These are phyloP conservation scores for Rapana venosa DNA, from an alignment of 2,888 invertebrate genomes.

Conservation along the genomic window DNA sequence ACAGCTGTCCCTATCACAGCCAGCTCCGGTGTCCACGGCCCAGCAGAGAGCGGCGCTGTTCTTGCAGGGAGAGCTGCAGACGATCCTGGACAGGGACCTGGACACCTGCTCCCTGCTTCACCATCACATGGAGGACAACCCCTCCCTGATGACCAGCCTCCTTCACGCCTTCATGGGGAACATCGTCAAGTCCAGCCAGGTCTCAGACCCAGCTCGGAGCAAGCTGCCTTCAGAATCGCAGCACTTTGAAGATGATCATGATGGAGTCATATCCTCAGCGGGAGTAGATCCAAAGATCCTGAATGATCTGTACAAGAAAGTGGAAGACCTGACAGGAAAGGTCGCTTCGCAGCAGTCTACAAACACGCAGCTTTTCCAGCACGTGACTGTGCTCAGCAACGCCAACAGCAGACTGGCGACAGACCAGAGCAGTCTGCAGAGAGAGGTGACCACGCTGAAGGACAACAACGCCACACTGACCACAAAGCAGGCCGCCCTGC, in stretches of 20 bases:
- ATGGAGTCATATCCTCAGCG: neutral
- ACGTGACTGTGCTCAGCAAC: neutral
- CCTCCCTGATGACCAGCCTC: neutral
- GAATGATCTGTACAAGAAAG: neutral
- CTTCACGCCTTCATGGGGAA: conserved; percentile 5
- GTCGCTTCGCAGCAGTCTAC: neutral
- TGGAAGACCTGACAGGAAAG: neutral
- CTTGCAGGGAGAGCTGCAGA: neutral
- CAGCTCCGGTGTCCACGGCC: neutral
- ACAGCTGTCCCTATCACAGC: neutral
- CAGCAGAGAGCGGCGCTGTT: neutral
- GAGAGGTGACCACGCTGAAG: neutral
- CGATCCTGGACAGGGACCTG: neutral
- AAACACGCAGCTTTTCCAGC: neutral
- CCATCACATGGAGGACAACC: neutral
- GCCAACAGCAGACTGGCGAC: neutral
- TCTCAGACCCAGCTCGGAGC: neutral
- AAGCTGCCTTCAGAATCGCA: neutral
- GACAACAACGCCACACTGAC: neutral
- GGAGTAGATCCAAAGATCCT: neutral
- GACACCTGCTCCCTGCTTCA: neutral
- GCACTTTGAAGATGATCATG: neutral
- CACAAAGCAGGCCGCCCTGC: neutral
- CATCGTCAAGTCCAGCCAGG: neutral
- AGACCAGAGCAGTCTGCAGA: neutral